Percentiles rank a stretch among this genome's conserved stretches.
These are phyloP conservation scores for Apostichopus californicus DNA, from an alignment of 35 echinoderm and acorn worm genomes.

Conservation along the genomic window DNA sequence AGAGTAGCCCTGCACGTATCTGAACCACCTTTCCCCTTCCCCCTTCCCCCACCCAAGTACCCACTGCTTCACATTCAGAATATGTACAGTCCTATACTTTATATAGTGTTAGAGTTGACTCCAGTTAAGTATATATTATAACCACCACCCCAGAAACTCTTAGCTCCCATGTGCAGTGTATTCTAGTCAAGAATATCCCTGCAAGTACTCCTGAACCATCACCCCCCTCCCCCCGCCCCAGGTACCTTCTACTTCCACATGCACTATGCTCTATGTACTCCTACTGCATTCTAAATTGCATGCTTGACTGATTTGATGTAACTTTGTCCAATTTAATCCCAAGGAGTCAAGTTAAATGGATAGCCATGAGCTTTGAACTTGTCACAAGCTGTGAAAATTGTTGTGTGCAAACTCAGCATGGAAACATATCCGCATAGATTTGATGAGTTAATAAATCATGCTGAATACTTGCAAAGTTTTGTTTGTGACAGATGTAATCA, in stretches of 20 bases:
- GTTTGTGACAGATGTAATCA: slow-evolving; percentile 47
- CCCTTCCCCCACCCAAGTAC: no score
- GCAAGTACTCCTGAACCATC: no score
- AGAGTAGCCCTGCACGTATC: no score
- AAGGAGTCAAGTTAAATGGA: slow-evolving; percentile 5
- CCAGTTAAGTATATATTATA: no score
- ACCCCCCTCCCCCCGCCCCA: no score
- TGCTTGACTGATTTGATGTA: slow-evolving; percentile 12
- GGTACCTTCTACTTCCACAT: background rate
- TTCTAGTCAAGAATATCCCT: no score
- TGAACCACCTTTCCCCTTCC: no score
- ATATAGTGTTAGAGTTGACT: no score
- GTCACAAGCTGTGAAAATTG: slow-evolving; percentile 49
- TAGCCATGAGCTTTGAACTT: slow-evolving; percentile 28
- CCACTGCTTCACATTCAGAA: no score
- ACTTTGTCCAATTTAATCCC: slow-evolving; percentile 10
- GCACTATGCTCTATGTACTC: background rate
- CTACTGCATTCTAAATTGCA: background rate
- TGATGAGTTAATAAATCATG: slow-evolving; percentile 45
- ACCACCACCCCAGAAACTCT: no score
- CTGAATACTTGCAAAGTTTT: slow-evolving; percentile 32
- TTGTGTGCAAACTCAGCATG: slow-evolving; percentile 22
- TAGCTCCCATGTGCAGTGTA: no score
- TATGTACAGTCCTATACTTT: no score
- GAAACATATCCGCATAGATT: slow-evolving; percentile 46